Evolutionary conservation across 2,797 vertebrate species (phyloP), one percentile per base, ranked within the genome.

Genomic region (Sparus aurata): DNA sequence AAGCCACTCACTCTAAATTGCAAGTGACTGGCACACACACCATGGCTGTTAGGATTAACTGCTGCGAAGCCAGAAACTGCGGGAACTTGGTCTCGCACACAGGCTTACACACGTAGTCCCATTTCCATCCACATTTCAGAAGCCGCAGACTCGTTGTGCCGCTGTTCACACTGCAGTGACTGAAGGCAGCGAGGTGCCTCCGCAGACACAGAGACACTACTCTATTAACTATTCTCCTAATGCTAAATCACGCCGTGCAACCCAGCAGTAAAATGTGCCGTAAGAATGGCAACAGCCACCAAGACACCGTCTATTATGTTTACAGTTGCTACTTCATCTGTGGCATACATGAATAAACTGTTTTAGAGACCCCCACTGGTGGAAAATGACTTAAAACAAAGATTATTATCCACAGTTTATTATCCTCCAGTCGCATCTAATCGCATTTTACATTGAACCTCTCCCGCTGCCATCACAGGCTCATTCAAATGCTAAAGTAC

Each of bases 41-140:
- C 64, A 30, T 15, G 68, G 76, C 83, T 85, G 77, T 89, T 83
- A 72, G 65, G 60, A 85, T 85, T 73, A 83, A 82, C 52, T 81
- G 77, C 74, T 57, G 71, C 34, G n/a, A 27, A 77, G 55, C 75
- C 69, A 74, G 72, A 50, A 53, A 18, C 78, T 25, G 49, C 74
- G 45, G 77, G 46, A 17, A 34, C 52, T 55, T 0, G 4, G 67
- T 38, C 62, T 50, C 18, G 12, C 22, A 54, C 69, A 65, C 54
- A 76, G 30, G 9, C 50, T 43, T 47, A 45, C 49, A 61, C 66
- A 73, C 47, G 9, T 3, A 22, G n/a, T 38, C 69, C 22, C 52
- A 34, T 68, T 79, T 77, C 74, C 57, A 46, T 7, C 52, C 34
- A 20, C 50, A 15, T 66, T 43, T 57, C n/a, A 18, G 4, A 64